Conservation (phyloP, 2,888 invertebrate genomes). For the Caenorhabditis japonica region DNA sequence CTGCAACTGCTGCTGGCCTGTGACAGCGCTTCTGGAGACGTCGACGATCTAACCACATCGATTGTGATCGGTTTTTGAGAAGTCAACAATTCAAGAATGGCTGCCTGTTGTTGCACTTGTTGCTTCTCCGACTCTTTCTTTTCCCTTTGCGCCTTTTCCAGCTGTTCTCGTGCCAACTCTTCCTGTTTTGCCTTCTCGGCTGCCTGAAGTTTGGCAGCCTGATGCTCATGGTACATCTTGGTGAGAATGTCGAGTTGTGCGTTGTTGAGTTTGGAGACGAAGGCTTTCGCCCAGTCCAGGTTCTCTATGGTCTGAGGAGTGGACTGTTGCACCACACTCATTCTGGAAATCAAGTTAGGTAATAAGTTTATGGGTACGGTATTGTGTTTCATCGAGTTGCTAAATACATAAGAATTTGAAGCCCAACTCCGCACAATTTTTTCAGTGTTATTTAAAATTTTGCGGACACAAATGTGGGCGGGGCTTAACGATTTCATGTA, state of each 20-base stretch:
- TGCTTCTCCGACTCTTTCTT: not conserved
- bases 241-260: not conserved
- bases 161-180: not conserved
- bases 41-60: conserved; percentile 23
- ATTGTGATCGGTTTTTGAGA: conserved; percentile 18
- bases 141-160: not conserved
- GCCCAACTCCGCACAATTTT: too few relatives aligned
- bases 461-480: too few relatives aligned
- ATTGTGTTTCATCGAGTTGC: too few relatives aligned
- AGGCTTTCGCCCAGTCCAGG: conserved; percentile 7
- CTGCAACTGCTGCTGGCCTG: conserved; percentile 1
- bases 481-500: too few relatives aligned
- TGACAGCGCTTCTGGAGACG: conserved; percentile 8
- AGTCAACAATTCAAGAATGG: conserved; percentile 18
- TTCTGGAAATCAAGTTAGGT: conserved; percentile 8
- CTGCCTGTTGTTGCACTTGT: conserved; percentile 6
- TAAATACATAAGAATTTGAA: too few relatives aligned
- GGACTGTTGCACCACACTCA: not conserved
- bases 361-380: too few relatives aligned
- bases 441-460: too few relatives aligned
- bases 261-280: conserved; percentile 4
- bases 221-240: conserved; percentile 5
- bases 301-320: not conserved
- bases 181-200: not conserved
- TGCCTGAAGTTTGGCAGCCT: not conserved